These are phyloP conservation scores for Anthoscopus minutus DNA, from an alignment of 2,113 vertebrate species.

Conservation along the genomic window DNA sequence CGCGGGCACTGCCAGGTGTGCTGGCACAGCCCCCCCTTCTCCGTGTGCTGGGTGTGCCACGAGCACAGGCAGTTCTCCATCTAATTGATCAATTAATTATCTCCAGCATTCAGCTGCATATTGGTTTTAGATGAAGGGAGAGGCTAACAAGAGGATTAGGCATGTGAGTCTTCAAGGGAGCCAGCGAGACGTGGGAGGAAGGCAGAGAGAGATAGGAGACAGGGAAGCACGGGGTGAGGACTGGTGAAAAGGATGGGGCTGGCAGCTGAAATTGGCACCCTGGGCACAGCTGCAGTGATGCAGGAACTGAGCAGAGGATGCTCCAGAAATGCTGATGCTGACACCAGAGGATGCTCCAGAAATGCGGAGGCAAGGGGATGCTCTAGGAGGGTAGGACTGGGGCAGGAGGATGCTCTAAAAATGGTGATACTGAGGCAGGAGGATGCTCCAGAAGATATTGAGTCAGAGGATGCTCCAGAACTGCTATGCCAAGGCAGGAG, in stretches of 20 bases:
- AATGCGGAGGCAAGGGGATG: background rate
- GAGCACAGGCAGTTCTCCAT: background rate
- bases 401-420: background rate
- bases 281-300: background rate
- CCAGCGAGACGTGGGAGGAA: background rate
- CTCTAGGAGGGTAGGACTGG: background rate
- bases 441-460: background rate
- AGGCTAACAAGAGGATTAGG: conserved; percentile 30
- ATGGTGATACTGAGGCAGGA: background rate
- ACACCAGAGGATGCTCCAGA: background rate
- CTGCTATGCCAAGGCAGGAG: background rate
- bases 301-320: background rate
- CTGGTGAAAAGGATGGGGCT: background rate
- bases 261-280: background rate
- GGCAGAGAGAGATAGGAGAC: background rate
- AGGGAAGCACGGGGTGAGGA: accelerated
- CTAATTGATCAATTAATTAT: conserved; percentile 60
- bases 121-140: conserved; percentile 45
- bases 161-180: background rate
- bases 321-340: background rate
- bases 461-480: background rate
- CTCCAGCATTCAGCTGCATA: conserved; percentile 3
- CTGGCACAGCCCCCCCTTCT: background rate
- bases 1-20: background rate
- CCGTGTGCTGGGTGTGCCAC: background rate